A percentile compares a stretch with the other conserved stretches of the same genome.
These are phyloP conservation scores for Corythoichthys haematopterus DNA, from an alignment of 2,113 vertebrate genomes.

Conservation along the genomic window DNA sequence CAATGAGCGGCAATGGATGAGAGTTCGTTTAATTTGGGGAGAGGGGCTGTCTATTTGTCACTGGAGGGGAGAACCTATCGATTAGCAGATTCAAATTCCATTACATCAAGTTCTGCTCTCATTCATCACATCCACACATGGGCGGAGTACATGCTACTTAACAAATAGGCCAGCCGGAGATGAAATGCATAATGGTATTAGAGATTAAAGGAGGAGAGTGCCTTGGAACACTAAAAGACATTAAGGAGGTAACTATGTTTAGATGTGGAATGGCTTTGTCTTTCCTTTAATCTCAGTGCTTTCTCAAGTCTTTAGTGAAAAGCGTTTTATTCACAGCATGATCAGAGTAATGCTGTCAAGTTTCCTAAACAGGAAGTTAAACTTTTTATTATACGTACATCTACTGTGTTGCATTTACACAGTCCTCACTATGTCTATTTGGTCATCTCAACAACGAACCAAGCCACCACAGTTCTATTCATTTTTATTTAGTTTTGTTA, in stretches of 20 bases:
- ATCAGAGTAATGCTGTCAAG: conserved; percentile 53
- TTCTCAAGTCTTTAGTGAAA: conserved; percentile 33
- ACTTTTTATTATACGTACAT: conserved; percentile 3
- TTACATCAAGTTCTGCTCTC: conserved; percentile 57
- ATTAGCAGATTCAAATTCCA: conserved; percentile 72
- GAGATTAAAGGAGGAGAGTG: conserved; percentile 3
- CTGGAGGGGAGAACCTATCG: conserved; percentile 69
- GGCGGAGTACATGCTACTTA: conserved; percentile 37
- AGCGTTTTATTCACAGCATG: conserved; percentile 39
- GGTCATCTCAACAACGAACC: neutral
- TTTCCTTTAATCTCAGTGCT: conserved; percentile 26
- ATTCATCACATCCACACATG: conserved; percentile 58
- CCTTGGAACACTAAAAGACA: neutral
- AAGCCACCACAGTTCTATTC: neutral
- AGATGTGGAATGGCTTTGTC: conserved; percentile 13
- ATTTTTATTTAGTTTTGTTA: no score
- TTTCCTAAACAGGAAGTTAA: conserved; percentile 67
- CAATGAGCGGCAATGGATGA: conserved; percentile 60
- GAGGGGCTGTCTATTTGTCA: conserved; percentile 68
- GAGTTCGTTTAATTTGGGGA: conserved; percentile 60
- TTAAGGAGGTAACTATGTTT: conserved; percentile 8
- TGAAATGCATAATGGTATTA: neutral
- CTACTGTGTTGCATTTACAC: neutral
- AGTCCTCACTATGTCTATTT: neutral
- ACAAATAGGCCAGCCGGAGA: conserved; percentile 25